Evolutionary conservation across 1,140 invertebrate species (phyloP), one percentile per base, ranked within the genome.

Genomic region (Neodiprion fabricii): DNA sequence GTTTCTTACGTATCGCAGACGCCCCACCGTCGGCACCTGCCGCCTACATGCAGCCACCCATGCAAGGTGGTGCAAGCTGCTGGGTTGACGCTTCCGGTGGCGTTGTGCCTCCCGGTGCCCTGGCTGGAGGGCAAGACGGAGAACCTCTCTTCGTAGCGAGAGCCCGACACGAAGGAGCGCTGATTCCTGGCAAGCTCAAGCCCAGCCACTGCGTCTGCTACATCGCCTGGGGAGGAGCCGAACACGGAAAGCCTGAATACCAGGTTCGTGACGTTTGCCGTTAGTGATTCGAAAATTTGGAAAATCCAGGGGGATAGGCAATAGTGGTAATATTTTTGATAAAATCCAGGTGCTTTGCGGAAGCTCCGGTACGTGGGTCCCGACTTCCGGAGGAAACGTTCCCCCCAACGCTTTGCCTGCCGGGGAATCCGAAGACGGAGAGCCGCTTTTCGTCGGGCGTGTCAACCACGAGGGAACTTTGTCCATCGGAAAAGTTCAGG

Each of bases 181-280:
- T 94, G 7, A 89, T 96, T 77, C 95, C 95, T 75, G 95, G 95
- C 50, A 97, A 97, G 86, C 85, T 95, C 9, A 90, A 92, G 65
- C 89, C 91, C 0, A 92, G 92, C 2, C 94, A 96, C 80, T 91
- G 92, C 10, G 92, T 92, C 9, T 92, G 91, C 78, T 97, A 95
- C 81, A 84, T 96, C 0, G 85, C 95, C 14, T 96, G 94, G 93
- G 95, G 94, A 10, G 95, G 95, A 48, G 85, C 85, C 14, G 95
- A 96, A 83, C 93, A 96, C 79, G 91, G 90, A 53, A 93, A 94
- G 79, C 77, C 84, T 17, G 90, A 94, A 70, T 97, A 96, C 81
- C 92, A 96, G 88, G 93, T 95, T 78, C 76, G 76, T 75, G 49
- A 67, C 50, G 49, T 14, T 21, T 79, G 81, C 10, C 7, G 0